Evolutionary conservation across 2,888 invertebrate genomes (phyloP), one percentile per base, ranked within the genome.

Genomic region (Dichetophora obliterata): DNA sequence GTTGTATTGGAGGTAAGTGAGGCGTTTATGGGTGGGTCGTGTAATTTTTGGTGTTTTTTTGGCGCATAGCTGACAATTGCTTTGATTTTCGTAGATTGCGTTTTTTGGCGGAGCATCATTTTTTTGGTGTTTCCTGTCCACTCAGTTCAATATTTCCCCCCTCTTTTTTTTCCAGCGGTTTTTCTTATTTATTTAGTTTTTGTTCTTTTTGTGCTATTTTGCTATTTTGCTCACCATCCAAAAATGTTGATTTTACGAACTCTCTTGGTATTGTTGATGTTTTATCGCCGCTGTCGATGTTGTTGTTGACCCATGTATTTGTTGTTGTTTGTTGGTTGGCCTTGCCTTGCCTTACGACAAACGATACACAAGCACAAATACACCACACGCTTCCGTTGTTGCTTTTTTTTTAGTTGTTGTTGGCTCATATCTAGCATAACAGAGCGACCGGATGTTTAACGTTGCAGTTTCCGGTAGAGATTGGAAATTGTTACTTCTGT

Each of bases 1-100:
- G 90, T 92, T 27, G 91, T 91, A 8, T 91, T 92, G 82, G 92
- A 91, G 87, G 92, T 92, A 83, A 89, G 86, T 31, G 31, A 31
- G 3, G 31, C 3, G 31, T 31, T 31, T 31, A 31, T 31, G 31
- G 5, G 31, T 85, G 70, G 69, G 31, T 57, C 24, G 19, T 5
- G 11, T 71, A 27, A 19, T 57, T 54, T 5, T 54, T 54, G 5
- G 9, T n/a, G 4, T 0, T 24, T 61, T 24, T 61, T 27, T 31
- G 57, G 57, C 19, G 43, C 85, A 85, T 86, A 84, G 86, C 84
- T 82, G 84, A 82, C 85, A 84, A 86, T 85, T 86, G 86, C 85
- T 84, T 85, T 84, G 83, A 84, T 82, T 84, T 82, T 74, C 31
- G 69, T 37, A 68, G 65, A 71, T 61, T 71, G 73, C 48, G 66